Conservation (phyloP, 1,140 invertebrate genomes). For the Tetragnatha versicolor region DNA sequence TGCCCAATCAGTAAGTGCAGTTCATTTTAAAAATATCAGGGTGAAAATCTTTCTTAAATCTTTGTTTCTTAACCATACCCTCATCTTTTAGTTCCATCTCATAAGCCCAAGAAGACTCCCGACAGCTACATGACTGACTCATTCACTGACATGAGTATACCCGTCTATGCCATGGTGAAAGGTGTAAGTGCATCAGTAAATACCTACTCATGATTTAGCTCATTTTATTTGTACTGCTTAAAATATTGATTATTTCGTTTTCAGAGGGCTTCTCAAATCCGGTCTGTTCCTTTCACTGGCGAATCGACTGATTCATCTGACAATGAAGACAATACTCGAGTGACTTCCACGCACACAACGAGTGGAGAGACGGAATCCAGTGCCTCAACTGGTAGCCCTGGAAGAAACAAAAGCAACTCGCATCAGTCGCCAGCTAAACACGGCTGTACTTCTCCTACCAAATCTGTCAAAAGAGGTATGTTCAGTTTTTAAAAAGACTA, state of each 20-base stretch:
- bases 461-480: conserved; percentile 75
- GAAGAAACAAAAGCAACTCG: conserved; percentile 66
- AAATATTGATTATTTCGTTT: conserved; percentile 30
- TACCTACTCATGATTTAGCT: background rate
- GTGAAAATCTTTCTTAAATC: background rate
- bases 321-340: conserved; percentile 76
- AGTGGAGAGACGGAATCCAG: conserved; percentile 68
- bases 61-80: background rate
- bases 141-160: conserved; percentile 71
- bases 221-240: background rate
- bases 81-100: conserved; percentile 54
- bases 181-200: conserved; percentile 72
- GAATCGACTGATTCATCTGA: conserved; percentile 93
- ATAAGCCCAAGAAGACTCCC: conserved; percentile 52
- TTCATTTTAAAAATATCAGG: background rate
- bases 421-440: conserved; percentile 79
- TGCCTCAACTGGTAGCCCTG: conserved; percentile 75
- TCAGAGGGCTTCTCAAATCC: conserved; percentile 90
- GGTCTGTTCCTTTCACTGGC: conserved; percentile 92
- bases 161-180: conserved; percentile 96
- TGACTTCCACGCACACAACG: conserved; percentile 59
- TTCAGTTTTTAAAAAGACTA: background rate
- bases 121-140: conserved; percentile 54
- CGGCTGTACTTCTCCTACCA: conserved; percentile 78
- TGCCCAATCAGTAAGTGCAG: conserved; percentile 40